phyloP scores from a whole-genome alignment of 2,797 vertebrate genomes.

The Coilia nasus region DNA sequence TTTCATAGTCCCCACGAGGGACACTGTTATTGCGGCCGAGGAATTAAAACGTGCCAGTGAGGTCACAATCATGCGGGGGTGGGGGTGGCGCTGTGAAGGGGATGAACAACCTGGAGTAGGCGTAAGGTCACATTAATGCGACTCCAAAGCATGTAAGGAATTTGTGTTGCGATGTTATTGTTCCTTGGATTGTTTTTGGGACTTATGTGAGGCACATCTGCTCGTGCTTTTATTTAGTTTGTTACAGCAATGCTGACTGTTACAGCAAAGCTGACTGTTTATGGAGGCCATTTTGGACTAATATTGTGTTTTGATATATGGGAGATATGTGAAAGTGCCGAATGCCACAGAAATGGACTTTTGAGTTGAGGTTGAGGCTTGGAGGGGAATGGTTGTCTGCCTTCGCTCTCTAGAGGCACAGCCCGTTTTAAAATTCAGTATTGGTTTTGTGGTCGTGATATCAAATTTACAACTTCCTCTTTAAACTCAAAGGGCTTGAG shows the following conservation, averaged over 20 bases:
- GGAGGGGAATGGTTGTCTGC: background rate
- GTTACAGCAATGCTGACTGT: background rate
- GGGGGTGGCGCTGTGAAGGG: background rate
- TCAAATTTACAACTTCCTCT: slow-evolving; percentile 29
- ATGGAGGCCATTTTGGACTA: background rate
- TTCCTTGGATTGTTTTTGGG: background rate
- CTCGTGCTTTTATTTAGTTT: background rate
- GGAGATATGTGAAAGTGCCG: background rate
- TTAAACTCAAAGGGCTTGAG: background rate
- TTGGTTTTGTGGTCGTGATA: background rate
- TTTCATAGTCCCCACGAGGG: slow-evolving; percentile 44
- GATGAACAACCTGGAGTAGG: slow-evolving; percentile 31
- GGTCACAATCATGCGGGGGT: slow-evolving; percentile 38
- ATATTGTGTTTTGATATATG: slow-evolving; percentile 3
- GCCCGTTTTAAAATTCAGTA: background rate
- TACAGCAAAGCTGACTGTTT: background rate
- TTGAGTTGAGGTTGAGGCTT: background rate
- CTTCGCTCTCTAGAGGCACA: background rate
- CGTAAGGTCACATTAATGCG: slow-evolving; percentile 36
- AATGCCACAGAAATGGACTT: background rate
- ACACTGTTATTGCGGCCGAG: slow-evolving; percentile 54
- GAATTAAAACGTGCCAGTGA: slow-evolving; percentile 51
- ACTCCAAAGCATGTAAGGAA: slow-evolving; percentile 47
- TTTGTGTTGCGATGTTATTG: slow-evolving; percentile 21
- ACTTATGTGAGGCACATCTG: background rate